These are phyloP conservation scores for Melieria crassipennis DNA, from an alignment of 2,888 invertebrate species.

Conservation along the genomic window DNA sequence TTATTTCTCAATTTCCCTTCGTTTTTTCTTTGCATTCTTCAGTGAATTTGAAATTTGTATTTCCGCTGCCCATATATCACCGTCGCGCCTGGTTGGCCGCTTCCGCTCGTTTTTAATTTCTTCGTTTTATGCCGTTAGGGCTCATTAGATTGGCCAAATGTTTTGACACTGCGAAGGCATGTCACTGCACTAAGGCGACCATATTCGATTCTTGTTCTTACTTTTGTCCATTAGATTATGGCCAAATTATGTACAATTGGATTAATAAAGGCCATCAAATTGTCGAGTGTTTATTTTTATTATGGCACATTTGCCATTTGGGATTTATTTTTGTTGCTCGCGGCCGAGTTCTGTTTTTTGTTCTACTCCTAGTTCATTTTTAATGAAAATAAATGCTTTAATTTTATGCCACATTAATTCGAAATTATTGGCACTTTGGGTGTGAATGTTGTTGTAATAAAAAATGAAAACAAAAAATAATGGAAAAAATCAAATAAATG, in stretches of 20 bases:
- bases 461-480: neutral
- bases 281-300: conserved; percentile 46
- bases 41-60: conserved; percentile 24
- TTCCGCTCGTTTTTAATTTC: conserved; percentile 9
- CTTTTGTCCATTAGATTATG: conserved; percentile 5
- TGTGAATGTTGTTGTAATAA: neutral
- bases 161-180: conserved; percentile 51
- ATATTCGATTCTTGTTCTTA: neutral
- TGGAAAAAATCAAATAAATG: no score
- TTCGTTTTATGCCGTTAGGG: conserved; percentile 61
- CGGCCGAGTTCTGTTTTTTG: neutral
- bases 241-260: conserved; percentile 40
- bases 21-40: conserved; percentile 10
- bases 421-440: conserved; percentile 13
- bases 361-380: neutral
- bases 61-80: conserved; percentile 17
- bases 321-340: neutral
- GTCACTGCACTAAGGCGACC: conserved; percentile 44
- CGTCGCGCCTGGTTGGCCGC: neutral
- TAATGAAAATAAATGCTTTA: neutral
- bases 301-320: conserved; percentile 24
- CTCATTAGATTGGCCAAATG: conserved; percentile 65
- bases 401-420: conserved; percentile 23
- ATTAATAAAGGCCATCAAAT: conserved; percentile 46
- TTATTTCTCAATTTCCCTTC: conserved; percentile 14